These are phyloP conservation scores for Hippocampus mohnikei DNA, from an alignment of 2,113 vertebrate genomes.

Conservation along the genomic window DNA sequence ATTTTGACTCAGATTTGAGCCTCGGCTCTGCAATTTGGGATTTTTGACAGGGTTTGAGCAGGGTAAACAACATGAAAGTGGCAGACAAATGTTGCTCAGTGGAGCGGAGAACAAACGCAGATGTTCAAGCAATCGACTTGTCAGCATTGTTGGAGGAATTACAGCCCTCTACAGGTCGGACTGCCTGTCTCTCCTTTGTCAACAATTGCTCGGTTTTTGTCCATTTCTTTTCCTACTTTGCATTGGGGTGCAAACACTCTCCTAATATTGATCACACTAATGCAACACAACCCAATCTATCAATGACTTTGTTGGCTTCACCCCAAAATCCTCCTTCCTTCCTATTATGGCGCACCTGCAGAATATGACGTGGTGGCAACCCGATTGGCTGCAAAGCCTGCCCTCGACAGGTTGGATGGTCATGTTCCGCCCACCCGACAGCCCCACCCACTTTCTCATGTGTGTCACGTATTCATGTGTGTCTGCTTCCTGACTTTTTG, in stretches of 20 bases:
- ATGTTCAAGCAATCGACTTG: conserved; percentile 1
- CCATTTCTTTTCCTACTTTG: background rate
- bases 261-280: background rate
- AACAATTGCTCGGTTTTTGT: background rate
- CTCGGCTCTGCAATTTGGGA: background rate
- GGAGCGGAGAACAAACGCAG: conserved; percentile 1
- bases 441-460: too few species aligned
- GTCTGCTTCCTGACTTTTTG: too few species aligned
- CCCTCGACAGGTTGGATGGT: too few species aligned
- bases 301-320: too few species aligned
- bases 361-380: too few species aligned
- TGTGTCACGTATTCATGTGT: too few species aligned
- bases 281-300: too few species aligned
- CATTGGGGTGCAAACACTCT: background rate
- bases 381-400: too few species aligned
- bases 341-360: too few species aligned
- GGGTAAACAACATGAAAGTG: conserved; percentile 1
- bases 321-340: too few species aligned
- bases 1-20: background rate
- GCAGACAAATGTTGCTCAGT: conserved; percentile 3
- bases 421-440: too few species aligned
- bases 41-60: conserved; percentile 5
- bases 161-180: background rate
- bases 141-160: background rate
- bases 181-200: background rate